phyloP scores from a whole-genome alignment of 2,113 vertebrate genomes.

The Xenopus laevis region DNA sequence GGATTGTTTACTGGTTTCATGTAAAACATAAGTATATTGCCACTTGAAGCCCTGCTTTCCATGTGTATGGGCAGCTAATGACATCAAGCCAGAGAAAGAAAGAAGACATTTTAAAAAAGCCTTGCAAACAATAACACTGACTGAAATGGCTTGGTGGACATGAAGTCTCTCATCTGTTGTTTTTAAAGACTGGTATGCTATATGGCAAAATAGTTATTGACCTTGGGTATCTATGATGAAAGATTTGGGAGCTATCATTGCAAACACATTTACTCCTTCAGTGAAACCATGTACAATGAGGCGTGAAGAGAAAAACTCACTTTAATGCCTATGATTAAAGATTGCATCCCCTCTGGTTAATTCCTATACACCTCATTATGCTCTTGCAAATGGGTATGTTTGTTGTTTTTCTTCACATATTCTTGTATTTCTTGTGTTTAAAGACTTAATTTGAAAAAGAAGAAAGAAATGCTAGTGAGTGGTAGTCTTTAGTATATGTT shows the following conservation, averaged over 20 bases:
- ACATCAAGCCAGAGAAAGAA: too few relatives aligned
- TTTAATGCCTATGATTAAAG: background rate
- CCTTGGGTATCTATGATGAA: background rate
- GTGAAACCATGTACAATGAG: background rate
- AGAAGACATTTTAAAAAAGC: too few relatives aligned
- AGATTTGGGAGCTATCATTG: background rate
- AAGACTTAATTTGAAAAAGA: too few relatives aligned
- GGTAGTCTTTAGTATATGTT: too few relatives aligned
- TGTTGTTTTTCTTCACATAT: too few relatives aligned
- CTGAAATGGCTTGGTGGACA: background rate
- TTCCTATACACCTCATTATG: constrained; percentile 1
- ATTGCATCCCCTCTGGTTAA: background rate
- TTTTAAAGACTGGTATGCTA: background rate
- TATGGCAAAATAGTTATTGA: background rate
- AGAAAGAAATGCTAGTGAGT: too few relatives aligned
- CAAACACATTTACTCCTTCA: background rate
- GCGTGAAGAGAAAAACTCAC: background rate
- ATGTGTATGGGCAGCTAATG: background rate
- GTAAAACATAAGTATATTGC: too few relatives aligned
- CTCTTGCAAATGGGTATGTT: too few relatives aligned
- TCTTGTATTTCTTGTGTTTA: too few relatives aligned
- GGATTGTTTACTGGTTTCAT: too few relatives aligned
- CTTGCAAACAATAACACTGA: background rate
- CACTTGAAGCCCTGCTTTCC: too few relatives aligned
- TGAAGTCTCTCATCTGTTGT: background rate